phyloP scores from a whole-genome alignment of 2,113 vertebrate species.

The Heloderma charlesbogerti region DNA sequence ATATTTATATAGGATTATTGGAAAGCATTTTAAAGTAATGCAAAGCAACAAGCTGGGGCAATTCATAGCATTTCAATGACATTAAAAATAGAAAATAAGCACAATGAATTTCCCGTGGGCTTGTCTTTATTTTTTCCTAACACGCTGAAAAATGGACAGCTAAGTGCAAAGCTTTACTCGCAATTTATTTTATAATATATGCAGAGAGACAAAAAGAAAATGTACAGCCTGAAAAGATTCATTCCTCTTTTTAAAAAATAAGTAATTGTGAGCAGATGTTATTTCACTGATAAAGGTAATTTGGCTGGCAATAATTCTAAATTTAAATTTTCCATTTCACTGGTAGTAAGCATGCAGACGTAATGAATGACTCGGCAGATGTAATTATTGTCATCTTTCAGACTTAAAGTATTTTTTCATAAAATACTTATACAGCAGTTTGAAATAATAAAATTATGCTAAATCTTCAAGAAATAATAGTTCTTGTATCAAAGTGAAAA shows the following conservation, averaged over 20 bases:
- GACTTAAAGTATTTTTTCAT: conserved; percentile 45
- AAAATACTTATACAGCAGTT: conserved; percentile 52
- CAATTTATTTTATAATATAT: conserved; percentile 47
- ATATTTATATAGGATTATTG: conserved; percentile 11
- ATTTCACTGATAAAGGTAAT: conserved; percentile 76
- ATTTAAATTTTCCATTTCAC: conserved; percentile 75
- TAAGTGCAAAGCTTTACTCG: conserved; percentile 51
- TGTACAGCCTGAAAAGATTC: conserved; percentile 49
- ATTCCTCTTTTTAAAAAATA: conserved; percentile 53
- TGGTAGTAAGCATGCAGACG: conserved; percentile 61
- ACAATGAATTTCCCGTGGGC: conserved; percentile 40
- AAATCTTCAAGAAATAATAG: conserved; percentile 31
- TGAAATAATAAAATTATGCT: conserved; percentile 46
- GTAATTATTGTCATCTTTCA: conserved; percentile 72
- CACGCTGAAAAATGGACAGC: conserved; percentile 57
- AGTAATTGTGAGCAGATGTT: conserved; percentile 68
- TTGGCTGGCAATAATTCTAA: conserved; percentile 69
- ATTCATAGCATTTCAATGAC: conserved; percentile 22
- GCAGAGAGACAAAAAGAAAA: conserved; percentile 48
- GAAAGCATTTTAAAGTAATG: conserved; percentile 1
- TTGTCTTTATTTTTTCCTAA: conserved; percentile 38
- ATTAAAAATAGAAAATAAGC: neutral
- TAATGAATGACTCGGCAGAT: conserved; percentile 65
- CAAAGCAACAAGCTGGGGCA: conserved; percentile 32
- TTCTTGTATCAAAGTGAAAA: conserved; percentile 43